Conservation (phyloP, 2,113 vertebrate genomes). For the Apus apus region DNA sequence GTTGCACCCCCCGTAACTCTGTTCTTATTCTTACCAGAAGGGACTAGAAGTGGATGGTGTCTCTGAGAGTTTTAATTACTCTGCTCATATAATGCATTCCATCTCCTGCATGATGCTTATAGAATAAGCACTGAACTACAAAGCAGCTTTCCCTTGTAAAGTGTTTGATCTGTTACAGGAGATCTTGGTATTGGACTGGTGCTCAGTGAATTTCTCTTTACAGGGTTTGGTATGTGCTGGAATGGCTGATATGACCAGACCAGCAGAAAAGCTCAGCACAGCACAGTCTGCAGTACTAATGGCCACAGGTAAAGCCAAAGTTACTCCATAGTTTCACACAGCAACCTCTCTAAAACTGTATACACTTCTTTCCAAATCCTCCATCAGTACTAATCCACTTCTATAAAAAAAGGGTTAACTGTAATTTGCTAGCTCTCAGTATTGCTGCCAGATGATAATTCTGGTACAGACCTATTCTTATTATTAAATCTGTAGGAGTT, state of each 20-base stretch:
- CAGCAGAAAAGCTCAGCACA: conserved; percentile 93
- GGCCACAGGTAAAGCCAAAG: conserved; percentile 86
- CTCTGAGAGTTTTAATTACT: neutral
- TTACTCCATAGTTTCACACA: neutral
- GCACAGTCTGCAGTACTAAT: conserved; percentile 92
- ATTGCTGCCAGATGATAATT: neutral
- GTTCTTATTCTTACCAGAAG: neutral
- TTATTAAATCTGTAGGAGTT: neutral
- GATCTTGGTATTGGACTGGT: neutral
- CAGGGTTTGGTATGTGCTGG: conserved; percentile 93
- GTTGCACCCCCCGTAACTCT: neutral
- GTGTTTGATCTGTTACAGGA: neutral
- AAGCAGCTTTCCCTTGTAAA: neutral
- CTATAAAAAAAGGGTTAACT: neutral
- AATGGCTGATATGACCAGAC: conserved; percentile 93
- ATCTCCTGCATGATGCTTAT: neutral
- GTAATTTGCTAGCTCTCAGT: neutral
- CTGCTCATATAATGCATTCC: neutral
- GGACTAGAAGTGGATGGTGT: neutral
- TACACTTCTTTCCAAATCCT: neutral
- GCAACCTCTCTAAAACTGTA: neutral
- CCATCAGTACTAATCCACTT: neutral
- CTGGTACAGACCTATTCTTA: neutral
- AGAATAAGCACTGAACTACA: neutral
- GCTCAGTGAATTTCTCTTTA: conserved; percentile 9